Base-by-base conservation (phyloP, 2,113 vertebrate genomes). In the Coturnix japonica region DNA sequence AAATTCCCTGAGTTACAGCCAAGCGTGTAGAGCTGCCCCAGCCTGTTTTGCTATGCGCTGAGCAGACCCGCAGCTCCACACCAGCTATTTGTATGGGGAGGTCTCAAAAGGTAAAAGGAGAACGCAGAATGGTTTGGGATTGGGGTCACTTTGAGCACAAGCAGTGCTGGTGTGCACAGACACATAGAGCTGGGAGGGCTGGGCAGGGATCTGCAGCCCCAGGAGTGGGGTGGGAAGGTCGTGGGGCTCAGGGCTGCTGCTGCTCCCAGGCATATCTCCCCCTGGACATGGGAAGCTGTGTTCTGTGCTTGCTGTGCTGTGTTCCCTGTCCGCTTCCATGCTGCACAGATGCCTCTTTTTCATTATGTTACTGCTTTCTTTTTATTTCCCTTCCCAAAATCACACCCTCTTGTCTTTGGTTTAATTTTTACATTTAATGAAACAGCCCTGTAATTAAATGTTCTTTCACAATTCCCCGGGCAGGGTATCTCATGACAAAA, bases 401-500 rank as follows among this genome's bases (percentile, higher is more conserved):
- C 51, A 16, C 59, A 89, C 26, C 54, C 18, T 75, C 87, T 85
- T 84, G 46, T 76, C 90, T 81, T 71, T 35, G 54, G 35, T 83
- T 81, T 72, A 25, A 71, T 81, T 91, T 79, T 79, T 84, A 28
- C 23, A 39, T 53, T 35, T 78, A 88, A 86, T 89, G 63, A 85
- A 84, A 63, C 69, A 86, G 33, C 26, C 59, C 51, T 81, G 71
- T 87, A 89, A 93, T 92, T 74, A 87, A 90, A 80, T 70, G 31
- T 70, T 72, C 66, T 89, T 82, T 78, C 94, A 39, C 66, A 85
- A 92, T 84, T 90, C 83, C 86, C 90, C 33, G 44, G 60, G 82
- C 77, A 87, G 64, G n/a, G 33, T 76, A 82, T 74, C 59, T 93
- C 84, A 59, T 39, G 31, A 89, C 70, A 87, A 73, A 81, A 92